phyloP scores from a whole-genome alignment of 1,140 invertebrate genomes.

The Orchestia grillus region DNA sequence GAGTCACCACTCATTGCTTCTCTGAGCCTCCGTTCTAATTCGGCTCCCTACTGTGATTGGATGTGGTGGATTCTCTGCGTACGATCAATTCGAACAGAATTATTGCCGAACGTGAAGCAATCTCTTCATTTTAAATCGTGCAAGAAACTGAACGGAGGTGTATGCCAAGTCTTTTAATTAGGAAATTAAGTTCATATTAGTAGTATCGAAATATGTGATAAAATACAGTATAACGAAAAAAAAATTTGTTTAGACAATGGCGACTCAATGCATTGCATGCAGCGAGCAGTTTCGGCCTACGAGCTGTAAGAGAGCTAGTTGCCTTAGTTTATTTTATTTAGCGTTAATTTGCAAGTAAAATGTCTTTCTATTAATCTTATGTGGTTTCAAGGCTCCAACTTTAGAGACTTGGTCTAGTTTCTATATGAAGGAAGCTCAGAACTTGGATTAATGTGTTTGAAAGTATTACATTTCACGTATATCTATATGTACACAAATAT shows the following conservation, averaged over 20 bases:
- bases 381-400: background rate
- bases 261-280: background rate
- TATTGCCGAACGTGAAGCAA: background rate
- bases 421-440: background rate
- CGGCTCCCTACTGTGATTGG: background rate
- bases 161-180: background rate
- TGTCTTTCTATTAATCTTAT: background rate
- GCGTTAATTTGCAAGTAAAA: background rate
- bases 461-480: background rate
- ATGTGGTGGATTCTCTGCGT: background rate
- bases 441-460: background rate
- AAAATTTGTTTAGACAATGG: background rate
- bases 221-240: background rate
- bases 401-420: background rate
- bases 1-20: too few relatives aligned
- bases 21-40: too few relatives aligned
- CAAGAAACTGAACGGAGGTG: background rate
- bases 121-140: background rate
- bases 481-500: background rate
- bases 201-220: background rate
- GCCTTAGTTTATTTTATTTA: background rate
- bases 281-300: background rate
- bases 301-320: background rate
- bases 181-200: background rate
- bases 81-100: background rate